These are phyloP conservation scores for Eilema sororculum DNA, from an alignment of 2,888 invertebrate species.

Conservation along the genomic window DNA sequence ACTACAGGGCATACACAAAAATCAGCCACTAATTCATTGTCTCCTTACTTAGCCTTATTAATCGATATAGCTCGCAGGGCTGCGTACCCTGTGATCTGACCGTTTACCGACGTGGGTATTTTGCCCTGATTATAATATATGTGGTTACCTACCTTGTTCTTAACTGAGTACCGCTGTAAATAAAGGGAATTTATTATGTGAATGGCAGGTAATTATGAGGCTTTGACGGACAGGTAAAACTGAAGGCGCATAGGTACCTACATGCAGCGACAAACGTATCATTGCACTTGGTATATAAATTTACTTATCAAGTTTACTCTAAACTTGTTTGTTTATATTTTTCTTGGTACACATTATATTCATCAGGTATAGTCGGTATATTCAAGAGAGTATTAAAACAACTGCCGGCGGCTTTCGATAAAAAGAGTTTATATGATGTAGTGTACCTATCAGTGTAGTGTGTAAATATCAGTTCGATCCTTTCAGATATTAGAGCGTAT, in stretches of 20 bases:
- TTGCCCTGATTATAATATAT: constrained; percentile 48
- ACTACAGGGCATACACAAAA: constrained; percentile 25
- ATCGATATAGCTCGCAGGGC: constrained; percentile 38
- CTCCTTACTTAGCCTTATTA: constrained; percentile 50
- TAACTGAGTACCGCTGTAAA: constrained; percentile 45
- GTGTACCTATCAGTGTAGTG: too few species aligned
- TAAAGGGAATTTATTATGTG: constrained; percentile 35
- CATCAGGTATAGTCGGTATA: too few species aligned
- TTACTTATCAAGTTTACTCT: neutral
- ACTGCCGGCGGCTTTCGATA: too few species aligned
- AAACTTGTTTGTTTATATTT: neutral
- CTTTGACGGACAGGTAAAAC: neutral
- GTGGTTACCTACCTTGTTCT: constrained; percentile 46
- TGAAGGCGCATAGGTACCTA: neutral
- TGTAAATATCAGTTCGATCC: too few species aligned
- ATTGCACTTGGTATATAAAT: neutral
- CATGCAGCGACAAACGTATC: neutral
- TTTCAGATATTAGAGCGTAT: too few species aligned
- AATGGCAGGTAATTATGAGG: constrained; percentile 18
- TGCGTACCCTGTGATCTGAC: constrained; percentile 43
- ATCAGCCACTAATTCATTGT: constrained; percentile 30
- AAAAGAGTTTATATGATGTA: too few species aligned
- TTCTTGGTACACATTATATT: too few species aligned
- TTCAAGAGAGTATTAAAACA: too few species aligned
- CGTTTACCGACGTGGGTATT: constrained; percentile 50